Percentiles rank a stretch among this genome's conserved stretches.
Conservation (phyloP, 2,888 invertebrate species). For the Hipparchia semele region DNA sequence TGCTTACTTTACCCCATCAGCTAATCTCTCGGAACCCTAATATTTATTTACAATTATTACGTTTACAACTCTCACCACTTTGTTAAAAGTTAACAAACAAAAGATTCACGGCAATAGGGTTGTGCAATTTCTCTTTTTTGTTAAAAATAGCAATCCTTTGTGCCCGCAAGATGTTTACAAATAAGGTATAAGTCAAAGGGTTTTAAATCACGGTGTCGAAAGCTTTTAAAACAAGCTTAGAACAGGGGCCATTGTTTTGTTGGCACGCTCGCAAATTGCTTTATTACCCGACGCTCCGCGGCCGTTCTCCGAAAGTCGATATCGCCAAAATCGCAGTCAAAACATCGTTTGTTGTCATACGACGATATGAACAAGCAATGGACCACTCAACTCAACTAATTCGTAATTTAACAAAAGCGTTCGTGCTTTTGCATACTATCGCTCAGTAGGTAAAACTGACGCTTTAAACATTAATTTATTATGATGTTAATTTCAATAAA, state of each 20-base stretch:
- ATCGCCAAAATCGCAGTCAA: slow-evolving; percentile 76
- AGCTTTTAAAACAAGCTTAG: slow-evolving; percentile 81
- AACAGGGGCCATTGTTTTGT: slow-evolving; percentile 78
- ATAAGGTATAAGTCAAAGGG: slow-evolving; percentile 80
- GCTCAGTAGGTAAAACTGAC: slow-evolving; percentile 45
- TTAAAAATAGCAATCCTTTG: slow-evolving; percentile 72
- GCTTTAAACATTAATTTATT: slow-evolving; percentile 40
- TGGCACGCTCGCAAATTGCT: slow-evolving; percentile 78
- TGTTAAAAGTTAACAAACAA: slow-evolving; percentile 61
- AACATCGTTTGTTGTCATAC: slow-evolving; percentile 73
- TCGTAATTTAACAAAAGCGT: slow-evolving; percentile 21
- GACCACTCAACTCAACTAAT: slow-evolving; percentile 16
- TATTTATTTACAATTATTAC: slow-evolving; percentile 44
- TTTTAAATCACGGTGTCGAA: slow-evolving; percentile 81
- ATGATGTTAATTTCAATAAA: slow-evolving; percentile 33
- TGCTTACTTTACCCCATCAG: slow-evolving; percentile 13
- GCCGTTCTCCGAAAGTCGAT: slow-evolving; percentile 72
- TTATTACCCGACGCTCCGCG: slow-evolving; percentile 72
- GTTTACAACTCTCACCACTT: slow-evolving; percentile 63
- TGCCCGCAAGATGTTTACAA: slow-evolving; percentile 76
- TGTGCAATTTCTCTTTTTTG: slow-evolving; percentile 73
- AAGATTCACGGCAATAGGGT: slow-evolving; percentile 73
- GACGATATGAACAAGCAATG: slow-evolving; percentile 24
- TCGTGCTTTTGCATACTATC: slow-evolving; percentile 38
- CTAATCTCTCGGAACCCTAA: slow-evolving; percentile 36